Base-by-base conservation (phyloP, 2,888 invertebrate species). In the Spisula subtruncata region DNA sequence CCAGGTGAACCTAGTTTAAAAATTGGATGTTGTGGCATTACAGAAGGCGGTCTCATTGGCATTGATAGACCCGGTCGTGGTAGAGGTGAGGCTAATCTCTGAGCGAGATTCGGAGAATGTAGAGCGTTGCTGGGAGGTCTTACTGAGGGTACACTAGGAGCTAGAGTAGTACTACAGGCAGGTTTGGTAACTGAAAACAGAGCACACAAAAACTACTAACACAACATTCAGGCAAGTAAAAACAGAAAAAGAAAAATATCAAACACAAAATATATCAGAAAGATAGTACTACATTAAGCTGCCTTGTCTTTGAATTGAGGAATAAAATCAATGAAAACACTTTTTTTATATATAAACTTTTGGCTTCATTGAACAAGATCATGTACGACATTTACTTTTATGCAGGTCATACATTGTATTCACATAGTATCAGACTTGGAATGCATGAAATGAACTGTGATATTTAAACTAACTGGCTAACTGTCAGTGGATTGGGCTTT, bases 11-110 rank as follows among this genome's bases (percentile, higher is more conserved):
- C 90, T 91, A 86, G 81, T 83, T 83, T 87, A 91, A 84, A 91
- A 87, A 92, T 81, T 86, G 92, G 90, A 84, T 89, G 86, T 66
- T 88, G 90, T 86, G 88, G 75, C 32, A 88, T 60, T 51, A 92
- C 51, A 75, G 60, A 25, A 83, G 94, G 92, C 81, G 93, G 89
- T 90, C 83, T 83, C 18, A 88, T 54, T 75, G 87, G 71, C 82
- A 83, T 51, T 41, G 87, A 83, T 60, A 81, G 16, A 56, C 83
- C 32, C 35, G 83, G 83, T 79, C 83, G 60, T n/a, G 93, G 89
- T 46, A 94, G 94, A 81, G 95, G 95, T 81, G 95, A 94, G 93
- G 95, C 94, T 83, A 96, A 94, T 86, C 95, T 94, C 91, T 95
- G 95, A 80, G 95, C 92, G 86, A 96, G 93, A 80, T 95, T 95